Evolutionary conservation across 2,888 invertebrate genomes (phyloP), one percentile per base, ranked within the genome.

Genomic region (Saturnia japonica): DNA sequence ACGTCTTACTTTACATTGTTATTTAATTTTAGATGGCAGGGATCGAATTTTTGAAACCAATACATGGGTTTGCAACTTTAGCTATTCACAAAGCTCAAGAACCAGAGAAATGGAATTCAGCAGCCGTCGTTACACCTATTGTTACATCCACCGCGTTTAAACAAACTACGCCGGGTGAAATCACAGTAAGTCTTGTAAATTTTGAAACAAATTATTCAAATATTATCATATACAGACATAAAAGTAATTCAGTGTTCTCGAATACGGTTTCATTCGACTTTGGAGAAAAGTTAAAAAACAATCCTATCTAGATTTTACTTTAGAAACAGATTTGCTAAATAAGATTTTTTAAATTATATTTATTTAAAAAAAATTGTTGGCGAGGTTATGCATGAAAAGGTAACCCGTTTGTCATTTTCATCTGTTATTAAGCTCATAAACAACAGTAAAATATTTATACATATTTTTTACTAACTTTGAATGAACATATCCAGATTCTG

Each of bases 11-110:
- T 60, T 68, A 28, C 43, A 19, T 19, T 68, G 12, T 62, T n/a
- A 19, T 64, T 54, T 40, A 67, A 67, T 72, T 71, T 68, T 78
- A 92, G 91, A 94, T 94, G 93, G 87, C 85, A 70, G 87, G 89
- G 72, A 82, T 91, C 77, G 94, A 92, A 78, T 96, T 95, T 82
- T 89, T 95, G 78, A 91, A 95, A 76, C 95, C 94, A 81, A 95
- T 95, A 60, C 93, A 95, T 77, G 96, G 96, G 69, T 98, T 99
- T 88, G 96, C 98, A 14, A 99, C 99, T 3, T 95, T 95, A 78
- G 98, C 99, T 42, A 97, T 99, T 82, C 99, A 99, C 86, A 96
- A 95, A 67, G 99, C 98, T 1, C 99, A 99, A 88, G 97, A 97
- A 75, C 97, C 99, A 1, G 96, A 97, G 73, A 96, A 98, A 90